A percentile compares a stretch with the other conserved stretches of the same genome.
Evolutionary conservation across 1,140 invertebrate species (phyloP).

Genomic region (Microplitis demolitor): DNA sequence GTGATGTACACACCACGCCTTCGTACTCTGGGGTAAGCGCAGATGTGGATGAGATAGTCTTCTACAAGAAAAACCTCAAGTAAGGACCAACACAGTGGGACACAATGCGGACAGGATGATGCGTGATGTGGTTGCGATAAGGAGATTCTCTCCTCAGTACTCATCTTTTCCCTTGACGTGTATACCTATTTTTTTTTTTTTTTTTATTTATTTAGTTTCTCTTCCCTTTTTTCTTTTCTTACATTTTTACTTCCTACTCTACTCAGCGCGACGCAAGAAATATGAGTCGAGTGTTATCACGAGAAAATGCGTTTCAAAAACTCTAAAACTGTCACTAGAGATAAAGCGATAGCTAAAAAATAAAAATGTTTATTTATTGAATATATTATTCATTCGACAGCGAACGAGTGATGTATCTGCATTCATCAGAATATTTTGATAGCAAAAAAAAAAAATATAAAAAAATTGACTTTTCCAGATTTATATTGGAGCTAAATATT

Average conservation of each 20-base stretch:
- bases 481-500: too few relatives aligned
- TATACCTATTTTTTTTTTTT: background rate
- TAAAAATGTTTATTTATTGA: background rate
- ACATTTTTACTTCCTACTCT: background rate
- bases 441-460: background rate
- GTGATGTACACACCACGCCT: slow-evolving; percentile 28
- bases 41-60: slow-evolving; percentile 45
- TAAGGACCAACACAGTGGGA: slow-evolving; percentile 36
- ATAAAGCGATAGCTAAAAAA: background rate
- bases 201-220: background rate
- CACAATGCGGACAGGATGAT: slow-evolving; percentile 45
- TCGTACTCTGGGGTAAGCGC: slow-evolving; percentile 23
- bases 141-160: slow-evolving; percentile 25
- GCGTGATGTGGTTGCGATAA: slow-evolving; percentile 45
- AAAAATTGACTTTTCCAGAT: too few relatives aligned
- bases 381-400: background rate
- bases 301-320: background rate
- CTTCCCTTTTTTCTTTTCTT: background rate
- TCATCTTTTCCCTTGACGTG: slow-evolving; percentile 5
- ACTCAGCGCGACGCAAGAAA: background rate
- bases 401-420: background rate
- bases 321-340: background rate
- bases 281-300: background rate
- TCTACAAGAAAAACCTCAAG: slow-evolving; percentile 14
- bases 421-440: background rate